Conservation (phyloP, 1,140 invertebrate species). For the Cherax quadricarinatus region DNA sequence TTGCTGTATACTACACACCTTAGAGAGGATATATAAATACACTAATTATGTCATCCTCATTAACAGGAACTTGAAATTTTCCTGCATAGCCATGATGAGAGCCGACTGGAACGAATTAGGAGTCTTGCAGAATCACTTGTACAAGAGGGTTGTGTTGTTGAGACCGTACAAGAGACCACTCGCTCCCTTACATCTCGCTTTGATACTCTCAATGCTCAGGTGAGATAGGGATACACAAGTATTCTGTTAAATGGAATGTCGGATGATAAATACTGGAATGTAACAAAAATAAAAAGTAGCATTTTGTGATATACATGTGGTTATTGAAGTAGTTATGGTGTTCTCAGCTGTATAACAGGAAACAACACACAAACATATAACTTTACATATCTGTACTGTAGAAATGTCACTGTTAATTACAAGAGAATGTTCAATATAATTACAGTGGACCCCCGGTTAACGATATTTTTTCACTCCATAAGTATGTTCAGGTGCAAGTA, state of each 20-base stretch:
- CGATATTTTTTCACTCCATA: no score
- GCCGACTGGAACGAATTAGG: slow-evolving; percentile 85
- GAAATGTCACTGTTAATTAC: no score
- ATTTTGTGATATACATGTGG: no score
- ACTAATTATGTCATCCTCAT: background rate
- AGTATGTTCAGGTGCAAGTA: no score
- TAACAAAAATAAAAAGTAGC: no score
- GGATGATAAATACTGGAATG: background rate
- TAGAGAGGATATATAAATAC: no score
- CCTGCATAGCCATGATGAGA: slow-evolving; percentile 85
- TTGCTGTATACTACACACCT: no score
- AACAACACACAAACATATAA: no score
- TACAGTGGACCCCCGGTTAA: no score
- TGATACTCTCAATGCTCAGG: slow-evolving; percentile 80
- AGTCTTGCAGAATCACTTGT: slow-evolving; percentile 82
- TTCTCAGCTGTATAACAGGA: no score
- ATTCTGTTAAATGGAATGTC: background rate
- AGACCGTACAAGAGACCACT: slow-evolving; percentile 84
- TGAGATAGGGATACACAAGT: background rate
- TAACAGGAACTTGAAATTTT: slow-evolving; percentile 87
- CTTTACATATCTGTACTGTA: background rate
- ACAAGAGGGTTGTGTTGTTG: slow-evolving; percentile 86
- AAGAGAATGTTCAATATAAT: no score
- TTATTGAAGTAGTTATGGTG: no score
- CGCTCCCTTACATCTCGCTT: slow-evolving; percentile 83